Base-by-base conservation (phyloP, 2,113 vertebrate genomes). In the Stictonetta naevosa region DNA sequence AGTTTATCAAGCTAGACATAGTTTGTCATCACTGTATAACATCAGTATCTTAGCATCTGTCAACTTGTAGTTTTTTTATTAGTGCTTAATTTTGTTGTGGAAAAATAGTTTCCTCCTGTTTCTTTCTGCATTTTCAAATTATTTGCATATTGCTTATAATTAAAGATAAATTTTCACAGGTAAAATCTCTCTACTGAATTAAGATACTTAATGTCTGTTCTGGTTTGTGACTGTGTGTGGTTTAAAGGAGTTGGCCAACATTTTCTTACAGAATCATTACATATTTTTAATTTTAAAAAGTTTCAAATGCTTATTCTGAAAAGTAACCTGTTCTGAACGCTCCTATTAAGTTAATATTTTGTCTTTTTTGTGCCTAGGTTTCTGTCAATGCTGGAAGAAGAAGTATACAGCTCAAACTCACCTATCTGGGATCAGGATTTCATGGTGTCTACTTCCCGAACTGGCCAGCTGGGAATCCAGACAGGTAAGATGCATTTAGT, bases 381-480 rank as follows among this genome's bases (percentile, higher is more conserved):
- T 97, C 95, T 99, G 59, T 99, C 99, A 7, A 99, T 99, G 99
- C 96, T 99, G 96, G 99, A 99, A 96, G 99, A 99, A 98, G 99
- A 99, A 97, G 99, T 99, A 52, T 99, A 99, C 96, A 99, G 99
- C 97, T 98, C 98, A 89, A 99, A 98, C 94, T 99, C 99, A 94
- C 99, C 99, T 8, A 99, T 99, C 96, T 99, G 99, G 99, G 99
- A 98, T 97, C 98, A 98, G 95, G 99, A 99, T 97, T 99, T 99
- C 93, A 97, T 98, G 96, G 98, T 98, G 76, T 98, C 98, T 53
- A 98, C 97, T 84, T 98, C 98, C 31, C 97, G 97, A 90, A 98
- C 97, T 92, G 98, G 98, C 86, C 98, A 99, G 95, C 98, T 99
- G 89, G 98, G 99, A 89, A 98, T 98, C 84, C 98, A 98, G 96